These are phyloP conservation scores for Trachelipus rathkii DNA, from an alignment of 1,140 invertebrate genomes.

Conservation along the genomic window DNA sequence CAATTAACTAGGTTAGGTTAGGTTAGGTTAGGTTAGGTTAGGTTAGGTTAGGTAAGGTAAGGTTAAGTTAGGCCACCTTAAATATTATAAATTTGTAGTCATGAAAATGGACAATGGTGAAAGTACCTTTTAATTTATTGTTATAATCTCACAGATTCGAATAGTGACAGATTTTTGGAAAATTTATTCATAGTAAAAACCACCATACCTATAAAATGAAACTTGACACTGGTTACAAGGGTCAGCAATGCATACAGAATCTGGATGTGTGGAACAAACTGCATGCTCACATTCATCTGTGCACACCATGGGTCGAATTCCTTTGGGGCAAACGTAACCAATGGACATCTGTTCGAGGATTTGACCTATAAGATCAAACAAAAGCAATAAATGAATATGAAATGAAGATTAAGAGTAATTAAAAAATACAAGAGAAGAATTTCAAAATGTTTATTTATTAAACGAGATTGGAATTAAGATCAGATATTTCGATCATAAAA, in stretches of 20 bases:
- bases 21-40: too few species aligned
- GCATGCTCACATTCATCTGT: constrained; percentile 49
- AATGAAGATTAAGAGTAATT: background rate
- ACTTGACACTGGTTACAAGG: constrained; percentile 51
- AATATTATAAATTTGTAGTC: background rate
- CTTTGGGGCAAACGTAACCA: constrained; percentile 47
- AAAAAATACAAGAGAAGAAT: background rate
- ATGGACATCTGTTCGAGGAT: constrained; percentile 47
- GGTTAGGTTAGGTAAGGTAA: too few species aligned
- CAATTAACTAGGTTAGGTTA: too few species aligned
- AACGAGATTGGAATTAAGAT: too few species aligned
- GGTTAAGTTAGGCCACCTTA: too few species aligned
- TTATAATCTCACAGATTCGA: too few species aligned
- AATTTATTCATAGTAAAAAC: too few species aligned
- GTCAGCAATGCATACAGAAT: constrained; percentile 53
- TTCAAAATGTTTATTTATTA: too few species aligned
- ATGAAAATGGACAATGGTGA: too few species aligned
- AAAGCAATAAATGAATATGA: background rate
- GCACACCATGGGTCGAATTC: constrained; percentile 48
- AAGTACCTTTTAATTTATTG: too few species aligned
- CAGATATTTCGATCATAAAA: too few species aligned
- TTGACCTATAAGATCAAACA: constrained; percentile 38
- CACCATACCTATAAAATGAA: constrained; percentile 46
- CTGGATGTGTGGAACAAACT: constrained; percentile 49
- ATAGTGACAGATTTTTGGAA: too few species aligned